Conservation (phyloP, 2,888 invertebrate genomes). For the Kryphioiulus occultus region DNA sequence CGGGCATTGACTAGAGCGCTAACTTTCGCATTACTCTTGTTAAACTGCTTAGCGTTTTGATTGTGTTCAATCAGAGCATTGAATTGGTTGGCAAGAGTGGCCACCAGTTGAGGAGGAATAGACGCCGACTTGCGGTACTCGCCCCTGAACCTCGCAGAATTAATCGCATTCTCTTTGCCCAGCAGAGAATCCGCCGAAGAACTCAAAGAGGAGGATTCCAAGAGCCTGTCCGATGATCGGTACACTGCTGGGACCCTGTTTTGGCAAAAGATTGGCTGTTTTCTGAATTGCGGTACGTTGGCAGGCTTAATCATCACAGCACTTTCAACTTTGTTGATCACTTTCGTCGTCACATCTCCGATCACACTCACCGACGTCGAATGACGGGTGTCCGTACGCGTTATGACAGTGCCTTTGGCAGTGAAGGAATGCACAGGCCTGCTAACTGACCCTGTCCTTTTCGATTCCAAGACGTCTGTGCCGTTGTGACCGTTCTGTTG, state of each 20-base stretch:
- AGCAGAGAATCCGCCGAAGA: conserved; percentile 34
- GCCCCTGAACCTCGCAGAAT: background rate
- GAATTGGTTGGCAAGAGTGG: conserved; percentile 74
- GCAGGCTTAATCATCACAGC: background rate
- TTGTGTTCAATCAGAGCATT: conserved; percentile 65
- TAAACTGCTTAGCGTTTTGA: conserved; percentile 27
- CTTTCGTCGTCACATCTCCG: background rate
- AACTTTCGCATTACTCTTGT: background rate
- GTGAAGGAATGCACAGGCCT: background rate
- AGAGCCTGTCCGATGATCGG: background rate
- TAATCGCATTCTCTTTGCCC: background rate
- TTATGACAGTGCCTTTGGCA: background rate
- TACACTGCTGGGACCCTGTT: background rate
- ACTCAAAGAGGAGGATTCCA: background rate
- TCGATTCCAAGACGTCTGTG: background rate
- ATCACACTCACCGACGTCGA: background rate
- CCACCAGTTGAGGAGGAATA: conserved; percentile 64
- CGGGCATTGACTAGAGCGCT: conserved; percentile 40
- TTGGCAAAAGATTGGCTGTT: background rate
- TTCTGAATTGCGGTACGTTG: background rate
- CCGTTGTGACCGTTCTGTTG: conserved; percentile 16
- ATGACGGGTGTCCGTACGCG: conserved; percentile 12
- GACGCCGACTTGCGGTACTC: conserved; percentile 48
- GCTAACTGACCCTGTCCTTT: background rate
- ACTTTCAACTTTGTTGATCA: conserved; percentile 24